phyloP scores from a whole-genome alignment of 2,888 invertebrate genomes.

The Hylaea fasciaria region DNA sequence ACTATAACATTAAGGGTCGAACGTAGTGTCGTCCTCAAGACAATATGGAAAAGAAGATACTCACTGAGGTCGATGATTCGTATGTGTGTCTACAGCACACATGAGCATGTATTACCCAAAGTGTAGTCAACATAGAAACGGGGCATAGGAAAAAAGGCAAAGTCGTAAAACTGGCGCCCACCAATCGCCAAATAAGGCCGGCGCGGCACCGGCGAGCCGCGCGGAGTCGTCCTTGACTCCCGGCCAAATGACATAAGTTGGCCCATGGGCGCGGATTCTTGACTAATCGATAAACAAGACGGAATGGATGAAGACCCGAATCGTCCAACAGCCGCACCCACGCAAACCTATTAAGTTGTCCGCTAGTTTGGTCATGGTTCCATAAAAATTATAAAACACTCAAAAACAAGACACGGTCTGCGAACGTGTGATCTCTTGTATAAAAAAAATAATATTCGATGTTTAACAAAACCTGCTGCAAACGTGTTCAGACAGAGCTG shows the following conservation, averaged over 20 bases:
- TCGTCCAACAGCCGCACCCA: slow-evolving; percentile 71
- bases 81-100: slow-evolving; percentile 62
- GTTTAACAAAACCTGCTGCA: slow-evolving; percentile 1
- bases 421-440: slow-evolving; percentile 6
- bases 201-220: slow-evolving; percentile 75
- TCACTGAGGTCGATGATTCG: slow-evolving; percentile 64
- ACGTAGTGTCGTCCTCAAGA: slow-evolving; percentile 59
- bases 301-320: slow-evolving; percentile 72
- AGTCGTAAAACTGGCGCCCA: slow-evolving; percentile 84
- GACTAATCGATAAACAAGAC: slow-evolving; percentile 82
- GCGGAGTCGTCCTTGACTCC: slow-evolving; percentile 81
- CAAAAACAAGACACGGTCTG: slow-evolving; percentile 46
- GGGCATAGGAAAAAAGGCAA: slow-evolving; percentile 79
- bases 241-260: slow-evolving; percentile 84
- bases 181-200: slow-evolving; percentile 83
- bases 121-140: slow-evolving; percentile 74
- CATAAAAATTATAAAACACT: slow-evolving; percentile 60
- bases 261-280: slow-evolving; percentile 83
- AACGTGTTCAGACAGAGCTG: background rate
- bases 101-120: slow-evolving; percentile 68
- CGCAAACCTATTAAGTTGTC: slow-evolving; percentile 69
- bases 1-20: slow-evolving; percentile 42
- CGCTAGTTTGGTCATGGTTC: slow-evolving; percentile 67
- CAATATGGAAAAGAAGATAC: slow-evolving; percentile 56
- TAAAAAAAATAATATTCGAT: background rate